These are phyloP conservation scores for Erythrocercus mccallii DNA, from an alignment of 2,113 vertebrate genomes.

Conservation along the genomic window DNA sequence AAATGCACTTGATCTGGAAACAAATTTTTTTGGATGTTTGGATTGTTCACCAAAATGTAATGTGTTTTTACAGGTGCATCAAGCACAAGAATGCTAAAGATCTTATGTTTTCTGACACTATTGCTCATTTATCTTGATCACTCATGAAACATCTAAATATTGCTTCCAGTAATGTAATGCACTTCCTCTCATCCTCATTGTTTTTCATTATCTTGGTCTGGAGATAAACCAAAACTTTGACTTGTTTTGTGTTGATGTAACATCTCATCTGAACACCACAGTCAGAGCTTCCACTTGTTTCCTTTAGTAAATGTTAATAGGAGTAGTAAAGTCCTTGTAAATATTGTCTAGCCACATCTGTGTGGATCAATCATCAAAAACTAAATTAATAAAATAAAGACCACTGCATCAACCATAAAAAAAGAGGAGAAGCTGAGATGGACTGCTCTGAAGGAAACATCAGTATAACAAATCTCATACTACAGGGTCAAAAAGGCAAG, in stretches of 20 bases:
- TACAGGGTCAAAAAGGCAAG: not conserved
- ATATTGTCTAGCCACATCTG: not conserved
- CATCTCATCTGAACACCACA: not conserved
- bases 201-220: not conserved
- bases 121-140: not conserved
- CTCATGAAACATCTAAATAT: not conserved
- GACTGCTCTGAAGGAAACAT: not conserved
- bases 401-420: not conserved
- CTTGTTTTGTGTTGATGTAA: not conserved
- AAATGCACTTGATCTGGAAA: not conserved
- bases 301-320: not conserved
- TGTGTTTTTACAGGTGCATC: not conserved
- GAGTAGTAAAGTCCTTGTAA: not conserved
- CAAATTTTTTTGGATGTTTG: rapidly evolving
- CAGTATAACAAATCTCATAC: not conserved
- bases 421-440: not conserved
- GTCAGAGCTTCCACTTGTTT: not conserved
- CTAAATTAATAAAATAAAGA: not conserved
- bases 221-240: not conserved
- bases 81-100: not conserved
- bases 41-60: not conserved
- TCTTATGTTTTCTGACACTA: not conserved
- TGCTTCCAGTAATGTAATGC: not conserved
- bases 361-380: not conserved
- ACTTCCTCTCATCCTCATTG: not conserved